Conservation (phyloP, 2,113 vertebrate genomes). For the Thinocorus orbignyianus region DNA sequence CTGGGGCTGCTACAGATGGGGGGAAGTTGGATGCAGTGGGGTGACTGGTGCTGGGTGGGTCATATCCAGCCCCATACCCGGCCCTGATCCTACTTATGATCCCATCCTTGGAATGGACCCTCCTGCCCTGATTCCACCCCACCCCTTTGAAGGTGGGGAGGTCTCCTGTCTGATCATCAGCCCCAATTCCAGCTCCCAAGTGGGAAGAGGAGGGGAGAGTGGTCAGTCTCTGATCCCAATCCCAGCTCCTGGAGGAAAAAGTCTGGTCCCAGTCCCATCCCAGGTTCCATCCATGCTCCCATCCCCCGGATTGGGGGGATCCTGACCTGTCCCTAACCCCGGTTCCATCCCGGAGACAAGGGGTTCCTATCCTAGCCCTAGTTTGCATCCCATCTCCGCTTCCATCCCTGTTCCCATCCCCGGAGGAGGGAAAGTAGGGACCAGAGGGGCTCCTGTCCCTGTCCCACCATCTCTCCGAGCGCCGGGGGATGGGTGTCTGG, state of each 20-base stretch:
- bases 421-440: neutral
- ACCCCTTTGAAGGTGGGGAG: neutral
- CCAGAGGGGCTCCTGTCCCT: neutral
- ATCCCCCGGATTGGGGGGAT: neutral
- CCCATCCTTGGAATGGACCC: no score
- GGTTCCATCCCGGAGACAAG: no score
- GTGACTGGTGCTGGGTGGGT: accelerated
- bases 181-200: accelerated
- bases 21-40: neutral
- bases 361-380: no score
- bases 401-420: neutral
- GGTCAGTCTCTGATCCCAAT: accelerated
- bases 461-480: neutral
- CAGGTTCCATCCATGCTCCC: accelerated
- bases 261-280: neutral
- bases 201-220: neutral
- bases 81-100: neutral
- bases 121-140: neutral
- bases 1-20: accelerated
- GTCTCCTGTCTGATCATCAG: neutral
- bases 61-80: no score
- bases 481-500: no score
- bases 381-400: no score
- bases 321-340: no score
- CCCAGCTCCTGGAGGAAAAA: neutral